phyloP scores from a whole-genome alignment of 2,797 vertebrate species.

The Argentina silus region DNA sequence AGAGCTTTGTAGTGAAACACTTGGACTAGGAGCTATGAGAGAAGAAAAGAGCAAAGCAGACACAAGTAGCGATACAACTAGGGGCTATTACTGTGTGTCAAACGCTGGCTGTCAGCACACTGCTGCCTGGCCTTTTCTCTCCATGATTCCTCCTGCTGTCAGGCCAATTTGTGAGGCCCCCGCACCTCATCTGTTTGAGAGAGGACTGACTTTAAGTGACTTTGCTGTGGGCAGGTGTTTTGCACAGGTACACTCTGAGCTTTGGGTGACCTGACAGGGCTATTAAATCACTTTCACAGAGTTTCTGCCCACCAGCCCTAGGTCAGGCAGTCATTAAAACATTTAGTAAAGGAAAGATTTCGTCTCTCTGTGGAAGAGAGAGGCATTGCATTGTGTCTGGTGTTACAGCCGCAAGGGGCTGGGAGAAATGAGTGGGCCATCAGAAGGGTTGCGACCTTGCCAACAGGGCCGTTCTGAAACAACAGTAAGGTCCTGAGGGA shows the following conservation, averaged over 20 bases:
- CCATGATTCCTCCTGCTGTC: slow-evolving; percentile 59
- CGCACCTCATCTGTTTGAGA: slow-evolving; percentile 21
- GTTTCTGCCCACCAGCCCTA: slow-evolving; percentile 27
- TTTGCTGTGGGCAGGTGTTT: slow-evolving; percentile 67
- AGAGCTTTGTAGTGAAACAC: slow-evolving; percentile 19
- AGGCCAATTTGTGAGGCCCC: slow-evolving; percentile 54
- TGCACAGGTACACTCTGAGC: slow-evolving; percentile 57
- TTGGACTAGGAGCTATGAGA: slow-evolving; percentile 19
- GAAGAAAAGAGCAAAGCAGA: slow-evolving; percentile 20
- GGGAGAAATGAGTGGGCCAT: slow-evolving; percentile 59
- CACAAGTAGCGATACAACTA: slow-evolving; percentile 39
- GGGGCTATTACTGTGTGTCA: slow-evolving; percentile 40
- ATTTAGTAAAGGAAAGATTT: slow-evolving; percentile 62
- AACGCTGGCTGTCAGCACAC: slow-evolving; percentile 50
- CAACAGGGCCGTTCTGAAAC: slow-evolving; percentile 66
- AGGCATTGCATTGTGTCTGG: slow-evolving; percentile 32
- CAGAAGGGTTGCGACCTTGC: slow-evolving; percentile 66
- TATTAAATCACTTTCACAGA: slow-evolving; percentile 67
- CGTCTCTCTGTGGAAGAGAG: slow-evolving; percentile 27
- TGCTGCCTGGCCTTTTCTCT: slow-evolving; percentile 51
- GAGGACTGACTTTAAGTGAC: slow-evolving; percentile 47
- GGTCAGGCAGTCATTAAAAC: slow-evolving; percentile 63
- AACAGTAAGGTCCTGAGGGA: slow-evolving; percentile 39
- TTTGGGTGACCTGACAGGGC: slow-evolving; percentile 62
- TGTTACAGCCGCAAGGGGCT: slow-evolving; percentile 56